Evolutionary conservation across 2,797 vertebrate genomes (phyloP).

Genomic region (Arctocebus calabarensis): DNA sequence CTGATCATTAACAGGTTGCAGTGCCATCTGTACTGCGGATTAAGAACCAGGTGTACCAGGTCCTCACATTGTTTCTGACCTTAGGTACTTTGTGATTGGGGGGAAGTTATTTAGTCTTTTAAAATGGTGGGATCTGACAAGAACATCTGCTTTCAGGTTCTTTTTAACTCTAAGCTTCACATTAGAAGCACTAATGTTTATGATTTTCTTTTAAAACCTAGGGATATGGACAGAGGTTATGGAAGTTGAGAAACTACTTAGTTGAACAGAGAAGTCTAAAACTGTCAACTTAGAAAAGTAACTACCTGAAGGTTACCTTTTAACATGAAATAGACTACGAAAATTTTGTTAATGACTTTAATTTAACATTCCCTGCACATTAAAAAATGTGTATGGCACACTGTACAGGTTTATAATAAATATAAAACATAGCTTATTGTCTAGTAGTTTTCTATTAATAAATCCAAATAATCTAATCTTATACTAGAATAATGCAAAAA

Average conservation of each 20-base stretch:
- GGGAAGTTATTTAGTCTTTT: background rate
- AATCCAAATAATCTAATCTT: background rate
- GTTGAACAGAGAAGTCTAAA: background rate
- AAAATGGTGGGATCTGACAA: background rate
- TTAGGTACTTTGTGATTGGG: background rate
- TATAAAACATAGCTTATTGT: background rate
- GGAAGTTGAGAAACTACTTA: background rate
- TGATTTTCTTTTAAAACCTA: background rate
- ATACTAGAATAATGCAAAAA: background rate
- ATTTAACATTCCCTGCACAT: background rate
- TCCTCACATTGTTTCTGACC: background rate
- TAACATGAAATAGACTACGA: background rate
- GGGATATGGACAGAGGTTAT: background rate
- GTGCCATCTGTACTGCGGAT: background rate
- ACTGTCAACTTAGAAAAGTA: background rate
- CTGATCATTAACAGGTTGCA: background rate
- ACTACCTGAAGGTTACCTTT: background rate
- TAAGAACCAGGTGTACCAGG: background rate
- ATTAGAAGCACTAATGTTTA: background rate
- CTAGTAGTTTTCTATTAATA: constrained; percentile 5
- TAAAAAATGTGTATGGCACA: background rate
- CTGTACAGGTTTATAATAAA: background rate
- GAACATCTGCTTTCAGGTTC: background rate
- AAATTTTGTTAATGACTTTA: background rate
- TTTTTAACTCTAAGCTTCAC: background rate